These are phyloP conservation scores for Sisyra nigra DNA, from an alignment of 2,888 invertebrate species.

Conservation along the genomic window DNA sequence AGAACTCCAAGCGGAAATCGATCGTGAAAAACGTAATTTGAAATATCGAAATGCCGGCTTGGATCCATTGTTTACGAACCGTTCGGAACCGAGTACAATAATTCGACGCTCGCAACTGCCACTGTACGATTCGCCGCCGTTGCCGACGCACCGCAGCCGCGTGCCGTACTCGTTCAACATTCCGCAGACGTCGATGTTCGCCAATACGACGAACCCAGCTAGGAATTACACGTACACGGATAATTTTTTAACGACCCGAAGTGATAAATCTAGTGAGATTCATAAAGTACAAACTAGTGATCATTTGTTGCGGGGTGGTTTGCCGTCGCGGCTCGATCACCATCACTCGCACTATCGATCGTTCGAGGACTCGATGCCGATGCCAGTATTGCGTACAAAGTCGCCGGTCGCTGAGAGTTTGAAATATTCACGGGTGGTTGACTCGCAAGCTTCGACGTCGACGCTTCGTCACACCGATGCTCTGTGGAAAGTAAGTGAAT, in stretches of 20 bases:
- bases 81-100: conserved; percentile 6
- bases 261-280: not conserved
- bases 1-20: conserved; percentile 32
- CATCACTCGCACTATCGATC: not conserved
- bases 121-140: conserved; percentile 28
- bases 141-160: conserved; percentile 20
- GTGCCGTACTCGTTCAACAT: conserved; percentile 29
- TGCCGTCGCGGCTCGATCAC: too few species aligned
- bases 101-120: conserved; percentile 22
- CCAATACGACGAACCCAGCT: conserved; percentile 16
- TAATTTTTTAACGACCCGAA: conserved; percentile 1
- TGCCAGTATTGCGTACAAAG: conserved; percentile 41
- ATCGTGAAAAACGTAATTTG: conserved; percentile 14
- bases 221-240: conserved; percentile 1
- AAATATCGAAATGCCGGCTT: conserved; percentile 20
- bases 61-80: conserved; percentile 12
- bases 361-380: conserved; percentile 31
- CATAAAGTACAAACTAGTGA: not conserved
- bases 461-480: conserved; percentile 27
- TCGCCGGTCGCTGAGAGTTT: conserved; percentile 28
- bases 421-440: conserved; percentile 24
- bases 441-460: conserved; percentile 17
- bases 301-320: not conserved
- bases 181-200: conserved; percentile 25
- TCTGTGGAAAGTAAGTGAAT: conserved; percentile 31